phyloP scores from a whole-genome alignment of 2,888 invertebrate genomes.

The Bombylius major region DNA sequence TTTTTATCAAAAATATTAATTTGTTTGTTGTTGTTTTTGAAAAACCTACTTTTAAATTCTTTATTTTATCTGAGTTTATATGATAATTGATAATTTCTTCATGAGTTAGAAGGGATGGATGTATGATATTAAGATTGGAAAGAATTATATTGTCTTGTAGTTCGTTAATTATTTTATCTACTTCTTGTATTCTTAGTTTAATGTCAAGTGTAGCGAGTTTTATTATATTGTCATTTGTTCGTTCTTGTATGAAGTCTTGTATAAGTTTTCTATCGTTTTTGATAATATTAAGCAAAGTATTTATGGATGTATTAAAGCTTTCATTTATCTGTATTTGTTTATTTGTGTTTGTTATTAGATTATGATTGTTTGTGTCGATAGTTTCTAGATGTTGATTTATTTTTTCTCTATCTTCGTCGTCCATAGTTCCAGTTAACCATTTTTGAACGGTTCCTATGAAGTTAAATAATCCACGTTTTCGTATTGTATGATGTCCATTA shows the following conservation, averaged over 20 bases:
- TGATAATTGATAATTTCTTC: neutral
- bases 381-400: slow-evolving; percentile 3
- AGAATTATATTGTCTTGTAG: slow-evolving; percentile 2
- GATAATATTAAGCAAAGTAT: too few species aligned
- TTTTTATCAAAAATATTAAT: slow-evolving; percentile 3
- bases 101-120: slow-evolving; percentile 4
- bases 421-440: slow-evolving; percentile 11
- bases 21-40: slow-evolving; percentile 3
- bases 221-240: too few species aligned
- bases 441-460: slow-evolving; percentile 9
- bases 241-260: too few species aligned
- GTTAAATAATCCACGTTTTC: slow-evolving; percentile 10
- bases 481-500: neutral
- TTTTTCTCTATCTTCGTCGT: slow-evolving; percentile 9
- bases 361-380: slow-evolving; percentile 2
- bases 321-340: neutral
- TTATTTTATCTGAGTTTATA: slow-evolving; percentile 2
- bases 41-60: slow-evolving; percentile 3
- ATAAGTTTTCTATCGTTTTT: too few species aligned
- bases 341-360: slow-evolving; percentile 3
- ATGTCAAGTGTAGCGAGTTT: too few species aligned
- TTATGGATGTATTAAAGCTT: neutral
- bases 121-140: slow-evolving; percentile 5
- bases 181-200: too few species aligned
- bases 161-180: too few species aligned